Evolutionary conservation across 2,797 vertebrate genomes (phyloP).

Genomic region (Hyperoplus immaculatus): DNA sequence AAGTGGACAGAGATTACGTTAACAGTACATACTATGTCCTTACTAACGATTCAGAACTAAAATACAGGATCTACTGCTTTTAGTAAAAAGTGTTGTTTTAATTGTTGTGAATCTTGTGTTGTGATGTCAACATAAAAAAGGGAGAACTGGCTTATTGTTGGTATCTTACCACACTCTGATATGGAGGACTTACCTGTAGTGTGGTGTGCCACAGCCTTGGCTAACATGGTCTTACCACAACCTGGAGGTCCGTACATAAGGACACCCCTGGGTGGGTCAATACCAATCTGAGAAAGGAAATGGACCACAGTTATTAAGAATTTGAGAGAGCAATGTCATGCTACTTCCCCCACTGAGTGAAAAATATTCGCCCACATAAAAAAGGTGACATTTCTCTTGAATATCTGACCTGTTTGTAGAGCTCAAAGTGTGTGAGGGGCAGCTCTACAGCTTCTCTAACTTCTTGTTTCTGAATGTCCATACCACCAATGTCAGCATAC

Average conservation of each 20-base stretch:
- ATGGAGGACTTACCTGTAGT: conserved; percentile 88
- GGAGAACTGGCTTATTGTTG: not conserved
- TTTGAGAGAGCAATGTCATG: not conserved
- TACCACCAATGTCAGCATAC: conserved; percentile 96
- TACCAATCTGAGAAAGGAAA: conserved; percentile 88
- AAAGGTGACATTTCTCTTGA: not conserved
- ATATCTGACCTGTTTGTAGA: conserved; percentile 93
- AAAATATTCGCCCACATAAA: not conserved
- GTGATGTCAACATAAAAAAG: not conserved
- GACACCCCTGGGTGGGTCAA: conserved; percentile 94
- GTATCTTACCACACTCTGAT: not conserved
- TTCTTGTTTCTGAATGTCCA: conserved; percentile 99
- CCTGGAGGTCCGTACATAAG: conserved; percentile 97
- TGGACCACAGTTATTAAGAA: not conserved
- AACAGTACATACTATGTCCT: not conserved
- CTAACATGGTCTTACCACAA: conserved; percentile 96
- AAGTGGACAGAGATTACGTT: not conserved
- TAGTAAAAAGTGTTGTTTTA: not conserved
- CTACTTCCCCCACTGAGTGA: not conserved
- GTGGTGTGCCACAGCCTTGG: conserved; percentile 96
- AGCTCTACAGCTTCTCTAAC: conserved; percentile 96
- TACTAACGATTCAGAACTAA: not conserved
- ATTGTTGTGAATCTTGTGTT: not conserved
- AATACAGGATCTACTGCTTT: not conserved
- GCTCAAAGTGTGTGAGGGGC: conserved; percentile 97